Evolutionary conservation across 2,797 vertebrate genomes (phyloP).

Genomic region (Tenualosa ilisha): DNA sequence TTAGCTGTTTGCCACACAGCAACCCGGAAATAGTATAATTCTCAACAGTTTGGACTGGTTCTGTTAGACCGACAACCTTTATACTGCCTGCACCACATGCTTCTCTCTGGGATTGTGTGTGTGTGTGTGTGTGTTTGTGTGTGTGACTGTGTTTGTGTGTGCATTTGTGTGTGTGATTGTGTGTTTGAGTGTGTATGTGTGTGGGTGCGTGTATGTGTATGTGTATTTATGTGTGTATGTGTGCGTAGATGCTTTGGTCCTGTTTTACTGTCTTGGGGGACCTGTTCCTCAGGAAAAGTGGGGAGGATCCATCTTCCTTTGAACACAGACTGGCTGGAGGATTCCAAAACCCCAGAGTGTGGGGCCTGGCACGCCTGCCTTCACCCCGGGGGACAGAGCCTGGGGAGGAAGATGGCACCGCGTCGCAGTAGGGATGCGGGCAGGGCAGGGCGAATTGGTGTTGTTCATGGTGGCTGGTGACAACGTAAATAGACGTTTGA

Average conservation of each 20-base stretch:
- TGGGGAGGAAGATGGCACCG: conserved; percentile 41
- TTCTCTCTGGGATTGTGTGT: not conserved
- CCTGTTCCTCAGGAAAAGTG: not conserved
- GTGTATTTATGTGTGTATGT: not conserved
- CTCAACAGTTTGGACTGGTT: not conserved
- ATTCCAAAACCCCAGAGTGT: conserved; percentile 25
- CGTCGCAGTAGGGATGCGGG: conserved; percentile 46
- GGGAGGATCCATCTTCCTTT: conserved; percentile 53
- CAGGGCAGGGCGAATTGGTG: not conserved
- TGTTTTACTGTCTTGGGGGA: not conserved
- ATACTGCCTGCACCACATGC: not conserved
- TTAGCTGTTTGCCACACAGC: too few relatives aligned
- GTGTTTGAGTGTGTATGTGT: not conserved
- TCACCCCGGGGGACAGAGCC: conserved; percentile 51
- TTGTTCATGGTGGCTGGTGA: not conserved
- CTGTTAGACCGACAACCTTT: not conserved
- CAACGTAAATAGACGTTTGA: conserved; percentile 37
- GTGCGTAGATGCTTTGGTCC: conserved; percentile 30
- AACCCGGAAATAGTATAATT: not conserved
- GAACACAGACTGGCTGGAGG: conserved; percentile 48
- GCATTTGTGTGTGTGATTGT: not conserved
- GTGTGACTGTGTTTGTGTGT: conserved; percentile 15
- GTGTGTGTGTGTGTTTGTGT: not conserved
- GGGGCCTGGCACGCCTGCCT: not conserved
- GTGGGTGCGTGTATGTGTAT: not conserved